Conservation (phyloP, 2,797 vertebrate species). For the Spinus olivaceus region DNA sequence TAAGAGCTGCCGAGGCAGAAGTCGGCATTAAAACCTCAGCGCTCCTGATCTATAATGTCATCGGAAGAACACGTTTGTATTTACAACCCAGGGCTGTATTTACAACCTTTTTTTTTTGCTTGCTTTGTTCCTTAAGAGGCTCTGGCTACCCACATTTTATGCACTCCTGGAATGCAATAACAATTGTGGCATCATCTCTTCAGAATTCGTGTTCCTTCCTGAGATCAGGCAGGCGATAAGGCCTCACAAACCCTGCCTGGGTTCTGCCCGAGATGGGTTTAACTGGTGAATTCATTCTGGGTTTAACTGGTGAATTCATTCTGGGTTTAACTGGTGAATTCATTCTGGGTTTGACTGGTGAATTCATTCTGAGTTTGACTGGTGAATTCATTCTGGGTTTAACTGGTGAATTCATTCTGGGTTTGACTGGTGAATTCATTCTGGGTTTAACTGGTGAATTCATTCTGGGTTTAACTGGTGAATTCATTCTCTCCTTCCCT, state of each 20-base stretch:
- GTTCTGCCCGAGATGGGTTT: neutral
- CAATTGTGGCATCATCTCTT: conserved; percentile 57
- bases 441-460: neutral
- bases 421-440: neutral
- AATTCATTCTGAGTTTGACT: neutral
- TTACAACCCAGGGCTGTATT: conserved; percentile 38
- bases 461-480: neutral
- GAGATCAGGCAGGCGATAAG: neutral
- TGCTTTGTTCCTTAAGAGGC: conserved; percentile 54
- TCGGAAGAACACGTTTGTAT: conserved; percentile 27
- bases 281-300: neutral
- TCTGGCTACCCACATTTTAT: conserved; percentile 63
- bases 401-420: no score
- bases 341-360: neutral
- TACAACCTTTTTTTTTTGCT: conserved; percentile 23
- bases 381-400: neutral
- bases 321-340: neutral
- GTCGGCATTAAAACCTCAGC: neutral
- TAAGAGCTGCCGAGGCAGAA: neutral
- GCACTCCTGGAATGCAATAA: conserved; percentile 43
- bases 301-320: no score
- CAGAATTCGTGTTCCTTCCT: conserved; percentile 39
- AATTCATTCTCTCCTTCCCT: neutral
- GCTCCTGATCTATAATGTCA: conserved; percentile 14
- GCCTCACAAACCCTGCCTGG: neutral